Base-by-base conservation (phyloP, 2,888 invertebrate genomes). In the Cyclophora albipunctata region DNA sequence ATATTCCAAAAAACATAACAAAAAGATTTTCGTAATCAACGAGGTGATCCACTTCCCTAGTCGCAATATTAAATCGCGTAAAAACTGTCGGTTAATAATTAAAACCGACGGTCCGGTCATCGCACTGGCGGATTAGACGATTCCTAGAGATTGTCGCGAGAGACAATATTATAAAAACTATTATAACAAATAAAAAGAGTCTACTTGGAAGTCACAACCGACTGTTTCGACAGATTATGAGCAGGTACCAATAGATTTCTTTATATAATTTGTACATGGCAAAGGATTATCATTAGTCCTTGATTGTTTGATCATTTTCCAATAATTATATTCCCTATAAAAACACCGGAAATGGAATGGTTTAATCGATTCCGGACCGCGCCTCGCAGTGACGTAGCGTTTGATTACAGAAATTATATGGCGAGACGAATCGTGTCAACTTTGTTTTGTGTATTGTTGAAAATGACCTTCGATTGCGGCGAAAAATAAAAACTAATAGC, bases 331-430 rank as follows among this genome's bases (percentile, higher is more conserved):
- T 83, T 80, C 71, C 69, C 69, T 71, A 80, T 72, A 84, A 86
- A 86, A 86, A 86, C 79, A 78, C 75, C 82, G 84, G 85, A 85
- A 85, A 81, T 82, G 73, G 77, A 81, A 84, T 75, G 83, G 75
- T 82, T 74, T 83, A 86, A 87, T 87, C 84, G 83, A 85, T 86
- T 86, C 78, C 71, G 75, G 76, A 78, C 79, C 79, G 75, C 78
- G 75, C 79, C 81, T 82, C 75, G 72, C 64, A 67, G 75, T 86
- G 85, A 85, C 86, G 82, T 78, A 71, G 81, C 79, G 71, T 81
- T 84, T 78, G 81, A 85, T 83, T 85, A 84, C 80, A 74, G 76
- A 85, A 86, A 85, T 84, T 85, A 86, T 86, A 84, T 82, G 84
- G 86, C 83, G 80, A 76, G 75, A 75, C 85, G 77, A 84, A 86